phyloP scores from a whole-genome alignment of 1,140 invertebrate genomes.

The Berghia stephanieae region DNA sequence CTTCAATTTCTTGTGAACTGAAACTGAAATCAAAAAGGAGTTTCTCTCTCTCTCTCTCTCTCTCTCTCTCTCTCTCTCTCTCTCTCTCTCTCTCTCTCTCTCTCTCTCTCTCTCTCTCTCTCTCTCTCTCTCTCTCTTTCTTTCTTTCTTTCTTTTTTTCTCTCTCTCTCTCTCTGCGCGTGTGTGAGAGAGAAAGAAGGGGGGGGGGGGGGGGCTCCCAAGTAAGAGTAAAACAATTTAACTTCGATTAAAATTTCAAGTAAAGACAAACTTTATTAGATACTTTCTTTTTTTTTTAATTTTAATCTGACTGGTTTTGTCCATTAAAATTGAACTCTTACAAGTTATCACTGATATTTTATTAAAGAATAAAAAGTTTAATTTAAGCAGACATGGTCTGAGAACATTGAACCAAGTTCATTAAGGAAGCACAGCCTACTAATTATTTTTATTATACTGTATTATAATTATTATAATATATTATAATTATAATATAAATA shows the following conservation, averaged over 20 bases:
- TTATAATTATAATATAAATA: no score
- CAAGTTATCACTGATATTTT: neutral
- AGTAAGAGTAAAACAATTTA: neutral
- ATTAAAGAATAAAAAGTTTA: no score
- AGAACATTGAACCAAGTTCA: no score
- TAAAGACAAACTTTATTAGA: neutral
- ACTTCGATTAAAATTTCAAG: neutral
- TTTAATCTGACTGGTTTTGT: neutral
- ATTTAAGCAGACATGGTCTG: no score
- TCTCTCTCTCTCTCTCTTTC: conserved; percentile 16
- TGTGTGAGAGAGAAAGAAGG: no score
- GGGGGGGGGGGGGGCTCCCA: no score
- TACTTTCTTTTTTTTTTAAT: neutral
- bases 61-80: neutral
- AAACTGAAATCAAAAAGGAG: neutral
- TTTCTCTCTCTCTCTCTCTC: neutral
- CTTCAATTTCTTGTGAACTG: neutral
- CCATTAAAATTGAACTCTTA: neutral
- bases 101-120: neutral
- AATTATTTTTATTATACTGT: no score
- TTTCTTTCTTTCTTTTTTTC: neutral
- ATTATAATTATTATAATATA: no score
- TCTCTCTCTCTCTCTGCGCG: neutral
- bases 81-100: neutral
- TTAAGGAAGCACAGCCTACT: no score